Evolutionary conservation across 1,140 invertebrate species (phyloP), one percentile per base, ranked within the genome.

Genomic region (Gonatopus flavifemur): DNA sequence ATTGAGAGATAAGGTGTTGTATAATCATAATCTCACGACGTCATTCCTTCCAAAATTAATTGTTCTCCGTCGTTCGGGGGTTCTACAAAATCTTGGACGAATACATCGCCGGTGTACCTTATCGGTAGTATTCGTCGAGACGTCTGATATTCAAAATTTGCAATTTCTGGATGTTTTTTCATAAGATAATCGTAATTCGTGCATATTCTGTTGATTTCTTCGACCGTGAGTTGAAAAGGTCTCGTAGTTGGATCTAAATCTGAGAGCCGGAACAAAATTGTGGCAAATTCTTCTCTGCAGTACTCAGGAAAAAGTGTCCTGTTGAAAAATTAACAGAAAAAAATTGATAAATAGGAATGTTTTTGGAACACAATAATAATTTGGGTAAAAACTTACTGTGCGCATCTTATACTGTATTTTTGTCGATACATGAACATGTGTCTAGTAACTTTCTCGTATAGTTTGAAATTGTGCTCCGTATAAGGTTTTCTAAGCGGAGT

Each of bases 391-490:
- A 42, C 73, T 79, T 74, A 84, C 80, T 82, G 72, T 8, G 85
- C 78, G 15, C 89, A 86, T 56, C 84, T 82, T 12, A 85, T 80
- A 35, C 85, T 86, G 72, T 87, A 87, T 67, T 98, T 98, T 66
- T 93, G 89, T 39, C 93, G 83, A 79, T 88, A 89, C 61, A 86
- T 86, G 75, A 98, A 99, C 40, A 96, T 79, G 54, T 89, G 86
- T 0, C 93, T 78, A 0, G 88, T 79, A 16, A 99, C 86, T 81
- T 97, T 98, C 69, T 98, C 94, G 35, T 97, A 87, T 10, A 96
- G 68, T 55, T 86, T 72, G 76, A 98, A 98, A 0, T 91, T 86
- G 21, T 92, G 78, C 32, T 84, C 73, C 1, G 80, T 80, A 3
- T 86, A 65, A 2, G 97, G 96, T 38, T 82, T 70, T 56, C 84